Base-by-base conservation (phyloP, 2,888 invertebrate genomes). In the Limnephilus rhombicus region DNA sequence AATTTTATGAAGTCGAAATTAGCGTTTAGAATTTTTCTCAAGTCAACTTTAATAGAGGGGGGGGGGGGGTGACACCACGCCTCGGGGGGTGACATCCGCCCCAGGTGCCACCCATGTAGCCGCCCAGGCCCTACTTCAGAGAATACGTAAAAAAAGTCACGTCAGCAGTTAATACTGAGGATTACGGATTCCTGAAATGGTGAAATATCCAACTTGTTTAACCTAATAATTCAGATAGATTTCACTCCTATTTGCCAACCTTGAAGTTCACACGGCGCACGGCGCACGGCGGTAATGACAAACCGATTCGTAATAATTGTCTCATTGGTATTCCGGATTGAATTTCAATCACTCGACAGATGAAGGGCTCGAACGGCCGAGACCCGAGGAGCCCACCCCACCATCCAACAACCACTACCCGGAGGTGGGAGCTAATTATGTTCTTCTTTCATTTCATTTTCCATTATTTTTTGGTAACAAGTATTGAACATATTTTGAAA, bases 241-340 rank as follows among this genome's bases (percentile, higher is more conserved):
- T 3, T 3, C 49, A 13, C 3, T 45, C n/a, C 29, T 29, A 49
- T 31, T 29, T 41, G 82, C 24, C 82, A 90, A 24, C 49, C 90
- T 82, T 49, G 82, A 82, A 45, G n/a, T 49, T 82, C 31, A 85
- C 68, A 24, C 37, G 37, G 37, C 37, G 37, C 37, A 37, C 24
- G 24, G 90, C 86, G 83, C 92, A 45, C 80, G 41, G 85, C 85
- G 90, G 91, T 92, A 92, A 92, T 91, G 91, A 91, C 91, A 90
- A 92, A 91, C 91, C 90, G 87, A 92, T 80, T 90, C 91, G 82
- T 88, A 90, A 93, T 92, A 93, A 93, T 92, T 91, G 92, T 91
- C 93, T 93, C 93, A 93, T 93, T 93, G 92, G 93, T 92, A 93
- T 93, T 93, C 93, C 86, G 92, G 88, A 93, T 92, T 92, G 93